Evolutionary conservation across 1,140 invertebrate genomes (phyloP).

Genomic region (Hycleus phaleratus): DNA sequence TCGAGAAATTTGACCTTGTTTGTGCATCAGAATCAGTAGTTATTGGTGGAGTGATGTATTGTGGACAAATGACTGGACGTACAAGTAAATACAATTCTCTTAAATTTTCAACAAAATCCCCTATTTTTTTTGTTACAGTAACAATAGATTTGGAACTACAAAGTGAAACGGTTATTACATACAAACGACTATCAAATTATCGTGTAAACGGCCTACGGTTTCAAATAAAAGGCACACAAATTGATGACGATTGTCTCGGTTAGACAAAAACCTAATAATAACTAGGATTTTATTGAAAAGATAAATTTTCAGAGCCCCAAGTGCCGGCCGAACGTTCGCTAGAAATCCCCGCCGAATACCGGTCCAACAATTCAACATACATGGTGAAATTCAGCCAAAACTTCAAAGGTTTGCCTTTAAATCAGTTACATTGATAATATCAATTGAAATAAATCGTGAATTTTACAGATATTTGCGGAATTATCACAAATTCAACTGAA

Average conservation of each 20-base stretch:
- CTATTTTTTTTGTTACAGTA: not conserved
- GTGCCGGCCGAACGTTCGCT: not conserved
- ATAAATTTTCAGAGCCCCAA: not conserved
- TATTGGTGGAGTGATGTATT: constrained; percentile 18
- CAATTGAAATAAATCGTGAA: not conserved
- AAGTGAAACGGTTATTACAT: not conserved
- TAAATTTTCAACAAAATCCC: not conserved
- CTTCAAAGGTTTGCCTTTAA: not conserved
- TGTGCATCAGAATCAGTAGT: constrained; percentile 16
- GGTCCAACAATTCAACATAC: not conserved
- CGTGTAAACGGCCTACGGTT: constrained; percentile 1
- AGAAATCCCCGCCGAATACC: constrained; percentile 2
- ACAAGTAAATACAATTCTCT: constrained; percentile 7
- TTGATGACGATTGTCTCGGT: constrained; percentile 16
- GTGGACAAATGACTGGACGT: constrained; percentile 18
- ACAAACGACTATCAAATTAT: not conserved
- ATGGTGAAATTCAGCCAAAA: not conserved
- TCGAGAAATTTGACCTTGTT: constrained; percentile 20
- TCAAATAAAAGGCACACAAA: constrained; percentile 6
- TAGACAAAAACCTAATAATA: not conserved
- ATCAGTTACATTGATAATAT: not conserved
- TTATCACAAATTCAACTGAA: constrained; percentile 13
- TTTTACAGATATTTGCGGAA: constrained; percentile 18
- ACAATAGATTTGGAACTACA: not conserved
- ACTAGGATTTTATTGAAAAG: not conserved